Percentiles rank a stretch among this genome's conserved stretches.
phyloP scores from a whole-genome alignment of 2,888 invertebrate genomes.

The Ariolimax columbianus region DNA sequence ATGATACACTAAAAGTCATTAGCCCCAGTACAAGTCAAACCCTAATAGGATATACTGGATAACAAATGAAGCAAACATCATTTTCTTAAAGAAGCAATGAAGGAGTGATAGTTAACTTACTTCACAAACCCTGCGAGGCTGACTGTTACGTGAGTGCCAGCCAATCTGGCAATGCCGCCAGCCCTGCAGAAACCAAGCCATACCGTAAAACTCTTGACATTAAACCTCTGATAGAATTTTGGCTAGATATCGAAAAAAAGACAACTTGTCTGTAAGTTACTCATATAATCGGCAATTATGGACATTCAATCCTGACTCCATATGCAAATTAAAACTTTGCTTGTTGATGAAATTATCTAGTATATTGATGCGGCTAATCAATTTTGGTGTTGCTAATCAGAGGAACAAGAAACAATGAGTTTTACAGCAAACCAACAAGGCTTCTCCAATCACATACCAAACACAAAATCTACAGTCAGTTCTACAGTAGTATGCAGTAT shows the following conservation, averaged over 20 bases:
- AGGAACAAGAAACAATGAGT: neutral
- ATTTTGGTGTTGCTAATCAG: neutral
- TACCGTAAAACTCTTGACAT: conserved; percentile 9
- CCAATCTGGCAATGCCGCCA: conserved; percentile 65
- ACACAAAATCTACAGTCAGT: neutral
- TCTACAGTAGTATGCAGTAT: no score
- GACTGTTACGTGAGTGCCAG: conserved; percentile 67
- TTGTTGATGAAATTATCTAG: neutral
- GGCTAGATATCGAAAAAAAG: neutral
- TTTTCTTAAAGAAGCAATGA: neutral
- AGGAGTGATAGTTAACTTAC: conserved; percentile 63
- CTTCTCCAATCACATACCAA: neutral
- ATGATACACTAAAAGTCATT: no score
- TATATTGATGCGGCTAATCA: neutral
- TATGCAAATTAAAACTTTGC: neutral
- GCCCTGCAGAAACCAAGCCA: conserved; percentile 64
- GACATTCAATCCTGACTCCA: neutral
- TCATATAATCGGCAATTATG: neutral
- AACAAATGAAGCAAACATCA: neutral
- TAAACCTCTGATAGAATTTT: neutral
- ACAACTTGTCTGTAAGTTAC: neutral
- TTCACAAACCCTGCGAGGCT: conserved; percentile 67
- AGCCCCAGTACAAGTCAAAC: no score
- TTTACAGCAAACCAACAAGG: conserved; percentile 15
- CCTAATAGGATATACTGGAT: no score